Percentiles rank a stretch among this genome's conserved stretches.
Evolutionary conservation across 2,797 vertebrate species (phyloP).

Genomic region (Meriones psammophilus): DNA sequence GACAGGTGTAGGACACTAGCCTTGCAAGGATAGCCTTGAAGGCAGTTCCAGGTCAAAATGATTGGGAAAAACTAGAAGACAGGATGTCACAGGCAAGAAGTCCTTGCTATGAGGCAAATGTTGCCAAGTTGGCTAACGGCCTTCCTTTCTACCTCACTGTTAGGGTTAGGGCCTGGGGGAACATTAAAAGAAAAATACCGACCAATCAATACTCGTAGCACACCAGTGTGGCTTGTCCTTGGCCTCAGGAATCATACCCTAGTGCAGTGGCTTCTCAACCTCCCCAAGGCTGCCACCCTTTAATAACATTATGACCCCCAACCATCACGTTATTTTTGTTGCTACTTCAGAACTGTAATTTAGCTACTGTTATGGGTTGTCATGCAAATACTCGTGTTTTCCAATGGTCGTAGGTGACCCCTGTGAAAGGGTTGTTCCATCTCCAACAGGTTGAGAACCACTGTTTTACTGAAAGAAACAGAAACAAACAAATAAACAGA

Average conservation of each 20-base stretch:
- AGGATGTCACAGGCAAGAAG: not conserved
- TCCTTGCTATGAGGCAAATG: not conserved
- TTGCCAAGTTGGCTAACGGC: no score
- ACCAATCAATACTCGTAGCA: not conserved
- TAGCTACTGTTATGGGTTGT: not conserved
- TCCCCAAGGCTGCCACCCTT: not conserved
- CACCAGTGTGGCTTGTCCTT: not conserved
- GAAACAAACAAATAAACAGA: no score
- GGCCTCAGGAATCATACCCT: not conserved
- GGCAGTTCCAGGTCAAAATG: not conserved
- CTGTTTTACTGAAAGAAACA: no score
- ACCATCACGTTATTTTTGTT: not conserved
- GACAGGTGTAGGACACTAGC: not conserved
- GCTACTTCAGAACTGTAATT: not conserved
- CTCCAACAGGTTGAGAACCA: not conserved
- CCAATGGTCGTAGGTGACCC: not conserved
- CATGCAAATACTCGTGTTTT: not conserved
- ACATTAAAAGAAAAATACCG: no score
- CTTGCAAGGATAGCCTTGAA: not conserved
- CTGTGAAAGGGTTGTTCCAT: not conserved
- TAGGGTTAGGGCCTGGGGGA: no score
- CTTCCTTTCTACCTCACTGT: no score
- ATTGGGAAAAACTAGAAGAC: not conserved
- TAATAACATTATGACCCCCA: not conserved
- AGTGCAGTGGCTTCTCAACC: not conserved